A percentile compares a stretch with the other conserved stretches of the same genome.
Conservation (phyloP, 2,888 invertebrate species). For the Andrena bicolor region DNA sequence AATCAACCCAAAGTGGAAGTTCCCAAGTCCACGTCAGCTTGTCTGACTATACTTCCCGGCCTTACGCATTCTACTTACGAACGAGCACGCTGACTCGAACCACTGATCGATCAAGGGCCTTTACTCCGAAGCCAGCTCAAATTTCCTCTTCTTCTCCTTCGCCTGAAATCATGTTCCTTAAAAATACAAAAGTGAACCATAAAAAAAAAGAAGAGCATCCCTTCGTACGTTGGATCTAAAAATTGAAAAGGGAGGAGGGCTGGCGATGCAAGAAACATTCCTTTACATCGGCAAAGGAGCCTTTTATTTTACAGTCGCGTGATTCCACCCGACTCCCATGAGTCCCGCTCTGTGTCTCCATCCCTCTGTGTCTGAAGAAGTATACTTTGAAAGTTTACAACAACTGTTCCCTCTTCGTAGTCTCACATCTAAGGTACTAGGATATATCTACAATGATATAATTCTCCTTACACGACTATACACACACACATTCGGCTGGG, state of each 20-base stretch:
- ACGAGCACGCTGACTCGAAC: background rate
- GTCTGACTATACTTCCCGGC: constrained; percentile 3
- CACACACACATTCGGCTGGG: constrained; percentile 46
- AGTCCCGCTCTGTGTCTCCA: constrained; percentile 37
- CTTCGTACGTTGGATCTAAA: background rate
- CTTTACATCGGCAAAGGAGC: constrained; percentile 54
- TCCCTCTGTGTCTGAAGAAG: constrained; percentile 35
- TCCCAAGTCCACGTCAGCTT: background rate
- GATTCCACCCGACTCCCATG: constrained; percentile 45
- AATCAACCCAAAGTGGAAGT: background rate
- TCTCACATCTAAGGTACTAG: constrained; percentile 80
- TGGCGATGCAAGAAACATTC: background rate
- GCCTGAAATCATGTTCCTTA: background rate
- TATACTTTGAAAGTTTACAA: constrained; percentile 60
- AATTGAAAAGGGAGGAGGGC: background rate
- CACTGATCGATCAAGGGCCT: background rate
- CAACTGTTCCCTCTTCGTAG: constrained; percentile 64
- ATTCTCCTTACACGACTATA: constrained; percentile 71
- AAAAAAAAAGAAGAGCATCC: background rate
- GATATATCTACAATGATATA: constrained; percentile 84
- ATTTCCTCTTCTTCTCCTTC: background rate
- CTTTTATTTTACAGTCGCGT: constrained; percentile 58
- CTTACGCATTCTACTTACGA: constrained; percentile 28
- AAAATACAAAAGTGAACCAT: background rate
- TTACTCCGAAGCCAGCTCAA: background rate